Evolutionary conservation across 2,888 invertebrate species (phyloP).

Genomic region (Andrena marginata): DNA sequence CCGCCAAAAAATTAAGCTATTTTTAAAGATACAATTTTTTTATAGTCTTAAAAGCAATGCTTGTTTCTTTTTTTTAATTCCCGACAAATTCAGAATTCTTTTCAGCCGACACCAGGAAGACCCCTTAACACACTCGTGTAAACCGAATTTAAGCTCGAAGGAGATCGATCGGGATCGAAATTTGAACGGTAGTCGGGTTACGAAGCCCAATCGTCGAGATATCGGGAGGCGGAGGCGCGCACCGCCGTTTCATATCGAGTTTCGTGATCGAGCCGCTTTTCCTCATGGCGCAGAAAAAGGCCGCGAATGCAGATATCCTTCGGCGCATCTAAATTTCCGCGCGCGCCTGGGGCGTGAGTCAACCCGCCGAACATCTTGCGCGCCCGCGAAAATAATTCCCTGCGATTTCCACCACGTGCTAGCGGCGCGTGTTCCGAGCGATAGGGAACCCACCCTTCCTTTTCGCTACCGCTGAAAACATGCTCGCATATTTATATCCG

Average conservation of each 20-base stretch:
- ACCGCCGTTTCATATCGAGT: conserved; percentile 15
- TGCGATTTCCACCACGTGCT: background rate
- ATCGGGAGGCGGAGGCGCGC: background rate
- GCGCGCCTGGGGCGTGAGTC: conserved; percentile 28
- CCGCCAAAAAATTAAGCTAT: no score
- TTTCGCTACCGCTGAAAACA: background rate
- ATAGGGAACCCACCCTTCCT: background rate
- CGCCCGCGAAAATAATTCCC: conserved; percentile 52
- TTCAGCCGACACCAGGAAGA: no score
- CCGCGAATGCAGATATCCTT: conserved; percentile 10
- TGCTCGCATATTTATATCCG: no score
- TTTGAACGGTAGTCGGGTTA: background rate
- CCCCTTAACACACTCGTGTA: no score
- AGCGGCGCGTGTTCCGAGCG: conserved; percentile 8
- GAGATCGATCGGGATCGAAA: background rate
- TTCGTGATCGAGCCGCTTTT: conserved; percentile 1
- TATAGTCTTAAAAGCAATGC: no score
- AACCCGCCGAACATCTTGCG: conserved; percentile 16
- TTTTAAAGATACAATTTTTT: no score
- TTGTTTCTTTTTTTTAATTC: no score
- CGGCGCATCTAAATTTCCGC: conserved; percentile 33
- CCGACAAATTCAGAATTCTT: no score
- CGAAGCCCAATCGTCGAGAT: background rate
- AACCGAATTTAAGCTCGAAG: background rate
- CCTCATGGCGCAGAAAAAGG: background rate